Base-by-base conservation (phyloP, 2,888 invertebrate species). In the Lasius fuliginosus region DNA sequence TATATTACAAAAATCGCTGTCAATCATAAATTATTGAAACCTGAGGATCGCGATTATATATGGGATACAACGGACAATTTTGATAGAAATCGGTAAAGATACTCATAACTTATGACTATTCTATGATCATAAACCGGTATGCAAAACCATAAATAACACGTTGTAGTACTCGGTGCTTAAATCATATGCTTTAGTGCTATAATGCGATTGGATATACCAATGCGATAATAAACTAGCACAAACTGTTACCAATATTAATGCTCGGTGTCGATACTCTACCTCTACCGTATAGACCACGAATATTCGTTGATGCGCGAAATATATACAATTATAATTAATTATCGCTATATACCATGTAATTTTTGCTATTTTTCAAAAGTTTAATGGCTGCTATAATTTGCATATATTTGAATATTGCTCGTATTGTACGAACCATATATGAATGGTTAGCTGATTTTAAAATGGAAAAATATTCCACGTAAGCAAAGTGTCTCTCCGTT, bases 351-450 rank as follows among this genome's bases (percentile, higher is more conserved):
- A 36, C 1, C 4, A n/a, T 8, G 27, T 40, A 36, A 36, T 40
- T 12, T 74, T 3, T 36, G 3, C 27, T 5, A 27, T 40, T 76
- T 36, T 65, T n/a, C 0, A 11, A n/a, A 64, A 33, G 8, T 62
- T 46, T 15, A n/a, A n/a, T 33, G 33, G 8, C 6, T 18, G 12
- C 36, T 53, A 46, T 33, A 40, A 56, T 77, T 77, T 56, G 15
- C 53, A 67, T 67, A 53, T 40, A 67, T 77, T 77, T 27, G 40
- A 67, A 77, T 65, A 65, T 4, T 40, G 8, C 42, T 30, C 30
- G 6, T 49, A 49, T 64, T 49, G 23, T n/a, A 27, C 1, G 12
- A 30, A 40, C n/a, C 9, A 46, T 23, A 23, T 23, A 23, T 23
- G 6, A 8, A 53, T 6, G 36, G 23, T 53, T 15, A 56, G 6